Conservation (phyloP, 2,888 invertebrate genomes). For the Trissonchulus sp. region DNA sequence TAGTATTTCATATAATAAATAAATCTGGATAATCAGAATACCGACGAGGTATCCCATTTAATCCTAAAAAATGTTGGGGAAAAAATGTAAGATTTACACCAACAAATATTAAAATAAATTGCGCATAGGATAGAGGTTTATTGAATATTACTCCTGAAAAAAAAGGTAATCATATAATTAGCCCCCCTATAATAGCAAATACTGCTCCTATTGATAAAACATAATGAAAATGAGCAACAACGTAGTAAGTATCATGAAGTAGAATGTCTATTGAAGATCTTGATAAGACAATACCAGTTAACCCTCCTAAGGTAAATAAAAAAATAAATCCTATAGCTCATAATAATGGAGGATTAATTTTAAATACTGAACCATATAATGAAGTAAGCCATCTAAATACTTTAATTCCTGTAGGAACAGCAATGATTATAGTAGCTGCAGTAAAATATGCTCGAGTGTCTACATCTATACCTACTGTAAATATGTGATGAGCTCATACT, state of each 20-base stretch:
- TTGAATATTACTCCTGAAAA: constrained; percentile 64
- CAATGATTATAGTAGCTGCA: constrained; percentile 78
- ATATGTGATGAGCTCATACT: constrained; percentile 78
- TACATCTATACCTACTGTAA: constrained; percentile 74
- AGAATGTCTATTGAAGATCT: constrained; percentile 72
- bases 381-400: constrained; percentile 72
- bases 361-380: constrained; percentile 63
- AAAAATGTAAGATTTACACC: constrained; percentile 73
- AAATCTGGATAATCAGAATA: constrained; percentile 68
- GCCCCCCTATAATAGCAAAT: constrained; percentile 69
- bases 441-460: constrained; percentile 78
- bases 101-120: constrained; percentile 67
- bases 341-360: constrained; percentile 61
- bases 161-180: constrained; percentile 67
- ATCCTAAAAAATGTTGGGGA: constrained; percentile 69
- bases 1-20: constrained; percentile 64
- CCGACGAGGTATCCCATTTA: constrained; percentile 69
- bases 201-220: constrained; percentile 72
- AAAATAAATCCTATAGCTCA: constrained; percentile 71
- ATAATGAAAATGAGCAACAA: constrained; percentile 75
- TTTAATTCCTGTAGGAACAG: constrained; percentile 75
- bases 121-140: constrained; percentile 62
- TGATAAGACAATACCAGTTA: constrained; percentile 60
- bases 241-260: constrained; percentile 75
- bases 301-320: constrained; percentile 68